These are phyloP conservation scores for Callionymus lyra DNA, from an alignment of 2,113 vertebrate genomes.

Conservation along the genomic window DNA sequence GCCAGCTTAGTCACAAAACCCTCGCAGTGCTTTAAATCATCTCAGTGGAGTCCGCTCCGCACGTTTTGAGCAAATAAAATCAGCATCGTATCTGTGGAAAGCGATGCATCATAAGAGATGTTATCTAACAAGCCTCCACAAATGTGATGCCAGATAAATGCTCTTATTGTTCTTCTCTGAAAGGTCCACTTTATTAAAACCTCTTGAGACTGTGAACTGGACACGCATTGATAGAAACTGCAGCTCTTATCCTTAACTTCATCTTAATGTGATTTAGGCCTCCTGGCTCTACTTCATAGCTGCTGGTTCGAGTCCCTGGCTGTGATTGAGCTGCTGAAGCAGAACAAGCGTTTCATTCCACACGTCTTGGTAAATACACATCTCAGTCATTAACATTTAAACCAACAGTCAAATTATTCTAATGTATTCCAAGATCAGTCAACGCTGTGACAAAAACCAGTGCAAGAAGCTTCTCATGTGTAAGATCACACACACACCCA, in stretches of 20 bases:
- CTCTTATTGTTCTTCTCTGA: background rate
- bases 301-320: no score
- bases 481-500: no score
- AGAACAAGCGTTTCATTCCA: no score
- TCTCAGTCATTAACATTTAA: no score
- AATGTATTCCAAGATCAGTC: no score
- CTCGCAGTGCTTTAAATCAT: background rate
- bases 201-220: conserved; percentile 1
- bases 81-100: background rate
- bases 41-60: background rate
- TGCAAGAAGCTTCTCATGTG: no score
- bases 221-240: conserved; percentile 2
- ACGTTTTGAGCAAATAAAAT: background rate
- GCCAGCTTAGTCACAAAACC: background rate
- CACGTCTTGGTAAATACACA: no score
- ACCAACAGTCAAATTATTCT: no score
- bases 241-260: background rate
- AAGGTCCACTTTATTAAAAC: conserved; percentile 1
- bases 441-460: no score
- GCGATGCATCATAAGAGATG: conserved; percentile 16
- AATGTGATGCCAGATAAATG: conserved; percentile 6
- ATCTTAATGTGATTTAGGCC: conserved; percentile 2
- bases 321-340: no score
- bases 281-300: no score
- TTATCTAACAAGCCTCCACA: conserved; percentile 10